Evolutionary conservation across 2,888 invertebrate species (phyloP).

Genomic region (Dasypogon diadema): DNA sequence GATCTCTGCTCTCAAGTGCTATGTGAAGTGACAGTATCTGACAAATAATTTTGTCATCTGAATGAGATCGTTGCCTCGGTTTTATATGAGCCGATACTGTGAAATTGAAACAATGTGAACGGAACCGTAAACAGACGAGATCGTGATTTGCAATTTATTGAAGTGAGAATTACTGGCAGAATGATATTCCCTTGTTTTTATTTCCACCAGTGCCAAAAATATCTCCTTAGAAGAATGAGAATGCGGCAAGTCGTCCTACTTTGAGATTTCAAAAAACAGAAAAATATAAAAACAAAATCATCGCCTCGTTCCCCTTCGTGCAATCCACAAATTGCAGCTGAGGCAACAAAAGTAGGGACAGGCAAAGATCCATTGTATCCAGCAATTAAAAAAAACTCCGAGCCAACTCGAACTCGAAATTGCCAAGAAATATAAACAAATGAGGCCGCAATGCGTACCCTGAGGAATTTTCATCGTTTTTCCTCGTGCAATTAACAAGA

Average conservation of each 20-base stretch:
- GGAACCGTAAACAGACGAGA: slow-evolving; percentile 8
- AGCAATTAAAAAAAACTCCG: slow-evolving; percentile 41
- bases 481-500: slow-evolving; percentile 40
- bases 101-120: neutral
- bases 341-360: neutral
- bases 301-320: neutral
- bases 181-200: neutral
- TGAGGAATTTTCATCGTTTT: slow-evolving; percentile 39
- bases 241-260: slow-evolving; percentile 22
- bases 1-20: slow-evolving; percentile 33
- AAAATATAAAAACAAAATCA: too few relatives aligned
- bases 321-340: neutral
- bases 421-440: slow-evolving; percentile 30
- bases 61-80: slow-evolving; percentile 17
- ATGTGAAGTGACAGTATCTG: slow-evolving; percentile 49
- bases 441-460: slow-evolving; percentile 26
- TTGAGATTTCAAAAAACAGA: slow-evolving; percentile 4
- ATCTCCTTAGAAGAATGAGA: neutral
- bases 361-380: neutral
- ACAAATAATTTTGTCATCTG: slow-evolving; percentile 56
- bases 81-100: slow-evolving; percentile 15
- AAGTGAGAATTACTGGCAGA: neutral
- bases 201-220: neutral
- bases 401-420: slow-evolving; percentile 4
- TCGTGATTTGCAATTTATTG: slow-evolving; percentile 23